A percentile compares a stretch with the other conserved stretches of the same genome.
Evolutionary conservation across 2,113 vertebrate species (phyloP).

Genomic region (Numenius arquata): DNA sequence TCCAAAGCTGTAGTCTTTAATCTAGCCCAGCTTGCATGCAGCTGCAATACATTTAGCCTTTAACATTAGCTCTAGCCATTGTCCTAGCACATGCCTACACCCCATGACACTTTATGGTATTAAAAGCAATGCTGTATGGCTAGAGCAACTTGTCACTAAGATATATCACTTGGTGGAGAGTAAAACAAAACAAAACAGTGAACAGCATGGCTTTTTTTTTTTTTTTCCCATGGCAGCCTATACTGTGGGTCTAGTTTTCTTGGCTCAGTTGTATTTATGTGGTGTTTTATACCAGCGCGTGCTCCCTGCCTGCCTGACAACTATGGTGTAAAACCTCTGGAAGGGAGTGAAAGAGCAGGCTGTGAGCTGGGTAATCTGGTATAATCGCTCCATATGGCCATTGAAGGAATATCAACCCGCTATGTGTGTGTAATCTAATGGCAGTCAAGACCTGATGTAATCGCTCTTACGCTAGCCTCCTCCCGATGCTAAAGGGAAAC

Average conservation of each 20-base stretch:
- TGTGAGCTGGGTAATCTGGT: not conserved
- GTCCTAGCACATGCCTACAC: conserved; percentile 21
- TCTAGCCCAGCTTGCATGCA: conserved; percentile 4
- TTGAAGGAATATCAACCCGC: not conserved
- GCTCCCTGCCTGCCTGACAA: not conserved
- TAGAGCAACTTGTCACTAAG: not conserved
- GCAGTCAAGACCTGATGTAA: not conserved
- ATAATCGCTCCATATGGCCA: rapidly evolving
- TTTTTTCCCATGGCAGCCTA: not conserved
- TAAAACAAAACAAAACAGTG: not conserved
- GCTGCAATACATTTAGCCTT: conserved; percentile 45
- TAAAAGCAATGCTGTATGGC: not conserved
- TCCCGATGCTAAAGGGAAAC: not conserved
- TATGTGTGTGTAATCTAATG: not conserved
- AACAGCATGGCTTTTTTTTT: not conserved
- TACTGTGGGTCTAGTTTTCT: not conserved
- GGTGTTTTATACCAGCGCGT: not conserved
- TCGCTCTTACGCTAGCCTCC: not conserved
- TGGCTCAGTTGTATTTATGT: not conserved
- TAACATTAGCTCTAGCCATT: conserved; percentile 28
- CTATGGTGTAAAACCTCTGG: not conserved
- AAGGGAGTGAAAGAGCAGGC: not conserved
- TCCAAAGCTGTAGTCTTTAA: conserved; percentile 2
- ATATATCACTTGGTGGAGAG: not conserved
- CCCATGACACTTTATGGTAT: not conserved